Percentiles rank a stretch among this genome's conserved stretches.
Evolutionary conservation across 2,888 invertebrate species (phyloP).

Genomic region (Elysia crispata): DNA sequence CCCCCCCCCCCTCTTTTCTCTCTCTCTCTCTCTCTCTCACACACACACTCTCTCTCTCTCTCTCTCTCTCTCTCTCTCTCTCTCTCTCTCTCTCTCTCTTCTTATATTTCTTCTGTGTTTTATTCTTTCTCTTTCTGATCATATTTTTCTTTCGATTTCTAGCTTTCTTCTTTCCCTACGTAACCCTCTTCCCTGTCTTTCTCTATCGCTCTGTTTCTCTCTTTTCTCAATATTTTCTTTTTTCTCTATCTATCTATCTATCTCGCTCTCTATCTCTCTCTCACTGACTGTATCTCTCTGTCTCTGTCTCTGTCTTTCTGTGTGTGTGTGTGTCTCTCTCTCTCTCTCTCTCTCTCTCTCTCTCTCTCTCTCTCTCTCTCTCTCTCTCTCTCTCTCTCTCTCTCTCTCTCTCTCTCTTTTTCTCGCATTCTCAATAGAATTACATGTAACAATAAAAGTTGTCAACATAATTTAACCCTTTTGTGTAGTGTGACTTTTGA

Average conservation of each 20-base stretch:
- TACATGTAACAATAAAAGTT: too few relatives aligned
- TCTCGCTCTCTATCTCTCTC: background rate
- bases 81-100: background rate
- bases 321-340: background rate
- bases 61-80: conserved; percentile 4
- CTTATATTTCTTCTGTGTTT: background rate
- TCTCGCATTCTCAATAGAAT: too few relatives aligned
- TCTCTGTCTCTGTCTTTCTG: conserved; percentile 5
- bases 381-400: too few relatives aligned
- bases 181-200: too few relatives aligned
- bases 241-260: background rate
- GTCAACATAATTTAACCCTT: too few relatives aligned
- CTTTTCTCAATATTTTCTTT: background rate
- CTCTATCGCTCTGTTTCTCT: too few relatives aligned
- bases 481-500: too few relatives aligned
- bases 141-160: background rate
- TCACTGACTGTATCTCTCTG: background rate
- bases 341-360: background rate
- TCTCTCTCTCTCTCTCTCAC: background rate
- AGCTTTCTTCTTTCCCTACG: too few relatives aligned
- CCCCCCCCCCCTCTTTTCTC: background rate
- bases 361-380: background rate
- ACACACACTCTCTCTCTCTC: background rate
- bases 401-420: too few relatives aligned
- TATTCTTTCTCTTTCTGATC: background rate